Percentiles rank a stretch among this genome's conserved stretches.
Evolutionary conservation across 2,113 vertebrate species (phyloP).

Genomic region (Todiramphus chloris): DNA sequence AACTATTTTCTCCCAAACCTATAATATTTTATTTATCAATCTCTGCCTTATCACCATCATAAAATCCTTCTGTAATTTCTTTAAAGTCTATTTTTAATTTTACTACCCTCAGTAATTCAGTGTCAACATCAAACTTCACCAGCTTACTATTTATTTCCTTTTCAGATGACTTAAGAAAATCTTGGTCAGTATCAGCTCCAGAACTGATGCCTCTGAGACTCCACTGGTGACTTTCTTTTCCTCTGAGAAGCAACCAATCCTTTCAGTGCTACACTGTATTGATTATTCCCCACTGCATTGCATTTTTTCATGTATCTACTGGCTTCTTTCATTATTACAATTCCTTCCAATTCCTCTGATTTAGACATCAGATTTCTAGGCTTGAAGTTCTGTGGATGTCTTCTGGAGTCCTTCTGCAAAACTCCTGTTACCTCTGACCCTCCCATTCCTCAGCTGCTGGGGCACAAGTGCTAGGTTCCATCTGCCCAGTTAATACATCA

Average conservation of each 20-base stretch:
- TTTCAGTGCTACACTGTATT: background rate
- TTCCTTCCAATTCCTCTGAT: background rate
- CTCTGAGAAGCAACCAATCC: background rate
- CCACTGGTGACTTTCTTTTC: background rate
- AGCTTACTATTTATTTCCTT: background rate
- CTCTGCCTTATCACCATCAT: background rate
- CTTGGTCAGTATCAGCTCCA: background rate
- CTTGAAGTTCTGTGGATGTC: background rate
- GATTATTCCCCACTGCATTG: background rate
- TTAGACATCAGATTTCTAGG: background rate
- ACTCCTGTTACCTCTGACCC: background rate
- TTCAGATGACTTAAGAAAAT: background rate
- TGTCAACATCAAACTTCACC: background rate
- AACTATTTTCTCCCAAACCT: background rate
- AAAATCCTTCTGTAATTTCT: background rate
- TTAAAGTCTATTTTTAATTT: background rate
- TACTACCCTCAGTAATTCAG: background rate
- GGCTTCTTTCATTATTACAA: background rate
- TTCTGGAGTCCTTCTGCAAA: background rate
- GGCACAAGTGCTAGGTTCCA: background rate
- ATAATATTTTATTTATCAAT: background rate
- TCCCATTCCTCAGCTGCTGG: background rate
- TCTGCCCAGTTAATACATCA: background rate
- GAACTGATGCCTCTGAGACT: background rate
- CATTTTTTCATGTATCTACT: background rate